Percentiles rank a stretch among this genome's conserved stretches.
phyloP scores from a whole-genome alignment of 2,888 invertebrate species.

The Epinotia bilunana region DNA sequence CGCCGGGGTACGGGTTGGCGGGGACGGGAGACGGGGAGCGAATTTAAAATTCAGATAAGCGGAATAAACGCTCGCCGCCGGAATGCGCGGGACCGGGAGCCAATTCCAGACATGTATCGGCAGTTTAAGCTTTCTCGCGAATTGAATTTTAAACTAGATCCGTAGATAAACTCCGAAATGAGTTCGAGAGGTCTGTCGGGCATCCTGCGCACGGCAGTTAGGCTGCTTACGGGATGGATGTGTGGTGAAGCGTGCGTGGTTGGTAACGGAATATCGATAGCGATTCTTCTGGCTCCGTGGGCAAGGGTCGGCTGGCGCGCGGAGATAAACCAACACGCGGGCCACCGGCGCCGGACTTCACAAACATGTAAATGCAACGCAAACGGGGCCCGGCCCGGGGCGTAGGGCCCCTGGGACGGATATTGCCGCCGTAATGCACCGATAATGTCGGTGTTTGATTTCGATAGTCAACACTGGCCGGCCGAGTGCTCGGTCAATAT shows the following conservation, averaged over 20 bases:
- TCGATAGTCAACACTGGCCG: slow-evolving; percentile 38
- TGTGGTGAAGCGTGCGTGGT: slow-evolving; percentile 31
- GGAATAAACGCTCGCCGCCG: slow-evolving; percentile 70
- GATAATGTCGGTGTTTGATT: slow-evolving; percentile 43
- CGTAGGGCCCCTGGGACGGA: slow-evolving; percentile 29
- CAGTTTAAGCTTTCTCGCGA: slow-evolving; percentile 42
- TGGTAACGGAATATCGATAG: slow-evolving; percentile 39
- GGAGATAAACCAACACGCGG: slow-evolving; percentile 33
- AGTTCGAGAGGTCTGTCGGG: slow-evolving; percentile 19
- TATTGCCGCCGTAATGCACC: slow-evolving; percentile 41
- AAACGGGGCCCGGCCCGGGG: slow-evolving; percentile 30
- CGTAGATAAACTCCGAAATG: slow-evolving; percentile 43
- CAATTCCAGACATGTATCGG: slow-evolving; percentile 43
- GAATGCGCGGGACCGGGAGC: slow-evolving; percentile 53
- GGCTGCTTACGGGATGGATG: slow-evolving; percentile 34
- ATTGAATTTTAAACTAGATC: slow-evolving; percentile 45
- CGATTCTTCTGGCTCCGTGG: slow-evolving; percentile 29
- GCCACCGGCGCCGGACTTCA: slow-evolving; percentile 36
- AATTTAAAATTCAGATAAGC: slow-evolving; percentile 82
- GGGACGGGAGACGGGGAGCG: slow-evolving; percentile 47
- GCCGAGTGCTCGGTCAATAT: slow-evolving; percentile 44
- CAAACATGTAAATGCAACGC: slow-evolving; percentile 44
- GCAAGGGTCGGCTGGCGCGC: slow-evolving; percentile 43
- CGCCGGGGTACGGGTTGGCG: slow-evolving; percentile 42
- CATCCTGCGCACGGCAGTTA: slow-evolving; percentile 1